Evolutionary conservation across 2,888 invertebrate species (phyloP).

Genomic region (Phaonia tiefii): DNA sequence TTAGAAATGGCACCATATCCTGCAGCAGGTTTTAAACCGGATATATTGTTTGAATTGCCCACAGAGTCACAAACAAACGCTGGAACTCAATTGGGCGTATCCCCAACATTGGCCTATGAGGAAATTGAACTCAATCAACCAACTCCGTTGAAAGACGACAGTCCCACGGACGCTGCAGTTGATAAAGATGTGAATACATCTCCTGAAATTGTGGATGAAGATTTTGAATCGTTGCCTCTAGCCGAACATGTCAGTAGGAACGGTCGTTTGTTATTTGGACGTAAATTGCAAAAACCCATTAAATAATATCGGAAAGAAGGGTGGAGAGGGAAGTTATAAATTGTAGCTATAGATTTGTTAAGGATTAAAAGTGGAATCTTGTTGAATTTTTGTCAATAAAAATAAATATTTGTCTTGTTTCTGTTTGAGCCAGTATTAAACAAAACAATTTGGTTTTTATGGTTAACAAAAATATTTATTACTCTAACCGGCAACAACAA

Average conservation of each 20-base stretch:
- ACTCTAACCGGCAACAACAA: slow-evolving; percentile 11
- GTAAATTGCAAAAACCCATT: slow-evolving; percentile 40
- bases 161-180: neutral
- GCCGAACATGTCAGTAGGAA: slow-evolving; percentile 3
- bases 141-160: slow-evolving; percentile 52
- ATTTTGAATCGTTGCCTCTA: slow-evolving; percentile 1
- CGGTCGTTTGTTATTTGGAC: slow-evolving; percentile 31
- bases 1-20: slow-evolving; percentile 70
- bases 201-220: slow-evolving; percentile 13
- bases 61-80: slow-evolving; percentile 66
- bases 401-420: slow-evolving; percentile 39
- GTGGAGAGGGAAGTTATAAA: neutral
- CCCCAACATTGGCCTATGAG: slow-evolving; percentile 71
- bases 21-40: slow-evolving; percentile 72
- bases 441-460: slow-evolving; percentile 49
- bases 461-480: slow-evolving; percentile 48
- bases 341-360: slow-evolving; percentile 16
- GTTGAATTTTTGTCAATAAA: slow-evolving; percentile 45
- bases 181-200: neutral
- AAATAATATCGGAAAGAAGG: neutral
- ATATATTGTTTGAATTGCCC: slow-evolving; percentile 67
- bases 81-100: slow-evolving; percentile 69
- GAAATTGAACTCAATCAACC: slow-evolving; percentile 67
- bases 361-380: slow-evolving; percentile 26
- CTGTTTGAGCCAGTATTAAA: neutral